These are phyloP conservation scores for Oreocharis arfaki DNA, from an alignment of 2,113 vertebrate genomes.

Conservation along the genomic window DNA sequence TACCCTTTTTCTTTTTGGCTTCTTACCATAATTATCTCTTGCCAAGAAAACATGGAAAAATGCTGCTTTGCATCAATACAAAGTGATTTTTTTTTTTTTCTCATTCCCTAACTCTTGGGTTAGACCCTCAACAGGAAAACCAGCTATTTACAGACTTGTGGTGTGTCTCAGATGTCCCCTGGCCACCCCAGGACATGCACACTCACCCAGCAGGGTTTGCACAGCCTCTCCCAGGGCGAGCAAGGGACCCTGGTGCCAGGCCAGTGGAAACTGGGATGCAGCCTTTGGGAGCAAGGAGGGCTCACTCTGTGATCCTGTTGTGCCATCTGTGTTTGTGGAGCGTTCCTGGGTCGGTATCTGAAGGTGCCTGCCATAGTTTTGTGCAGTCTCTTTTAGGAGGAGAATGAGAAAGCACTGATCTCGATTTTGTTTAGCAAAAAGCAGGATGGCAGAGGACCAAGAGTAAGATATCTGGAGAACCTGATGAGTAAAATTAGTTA, in stretches of 20 bases:
- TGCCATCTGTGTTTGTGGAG: rapidly evolving
- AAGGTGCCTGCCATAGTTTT: neutral
- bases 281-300: neutral
- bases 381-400: neutral
- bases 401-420: neutral
- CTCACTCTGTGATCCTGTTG: neutral
- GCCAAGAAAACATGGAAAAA: neutral
- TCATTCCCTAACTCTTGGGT: rapidly evolving
- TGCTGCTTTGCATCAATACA: neutral
- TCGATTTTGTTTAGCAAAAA: neutral
- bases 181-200: rapidly evolving
- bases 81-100: neutral
- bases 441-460: neutral
- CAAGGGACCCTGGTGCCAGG: neutral
- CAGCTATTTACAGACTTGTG: neutral
- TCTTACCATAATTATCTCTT: neutral
- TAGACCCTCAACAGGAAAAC: neutral
- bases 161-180: neutral
- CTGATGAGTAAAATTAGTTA: neutral
- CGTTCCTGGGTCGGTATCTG: neutral
- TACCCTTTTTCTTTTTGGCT: neutral
- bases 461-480: neutral
- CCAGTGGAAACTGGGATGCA: neutral
- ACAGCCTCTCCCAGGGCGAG: rapidly evolving
- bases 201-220: neutral